These are phyloP conservation scores for Drosophila ficusphila DNA, from an alignment of 1,140 invertebrate genomes.

Conservation along the genomic window DNA sequence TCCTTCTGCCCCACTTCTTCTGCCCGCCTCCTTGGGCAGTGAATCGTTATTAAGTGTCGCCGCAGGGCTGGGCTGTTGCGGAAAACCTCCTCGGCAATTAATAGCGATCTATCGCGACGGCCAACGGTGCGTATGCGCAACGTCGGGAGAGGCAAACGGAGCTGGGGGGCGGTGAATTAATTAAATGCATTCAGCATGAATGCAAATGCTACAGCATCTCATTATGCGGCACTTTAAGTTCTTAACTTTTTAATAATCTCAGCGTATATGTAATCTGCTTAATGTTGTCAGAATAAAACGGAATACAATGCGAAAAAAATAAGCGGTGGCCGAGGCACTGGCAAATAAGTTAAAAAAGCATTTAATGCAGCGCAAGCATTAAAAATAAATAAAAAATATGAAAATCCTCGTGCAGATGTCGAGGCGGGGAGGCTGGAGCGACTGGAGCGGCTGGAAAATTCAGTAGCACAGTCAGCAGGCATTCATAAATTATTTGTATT, in stretches of 20 bases:
- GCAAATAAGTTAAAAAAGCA: conserved; percentile 64
- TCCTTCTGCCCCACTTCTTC: conserved; percentile 39
- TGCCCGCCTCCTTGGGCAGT: conserved; percentile 24
- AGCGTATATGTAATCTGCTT: conserved; percentile 58
- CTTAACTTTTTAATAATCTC: conserved; percentile 76
- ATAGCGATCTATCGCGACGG: conserved; percentile 44
- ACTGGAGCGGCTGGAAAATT: not conserved
- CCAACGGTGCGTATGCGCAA: conserved; percentile 46
- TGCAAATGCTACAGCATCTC: conserved; percentile 72
- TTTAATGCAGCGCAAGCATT: conserved; percentile 59
- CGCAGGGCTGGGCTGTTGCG: conserved; percentile 56
- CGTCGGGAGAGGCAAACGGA: conserved; percentile 10
- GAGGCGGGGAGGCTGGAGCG: not conserved
- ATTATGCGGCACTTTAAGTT: conserved; percentile 73
- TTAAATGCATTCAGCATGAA: conserved; percentile 64
- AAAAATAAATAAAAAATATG: conserved; percentile 66
- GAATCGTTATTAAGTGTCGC: conserved; percentile 70
- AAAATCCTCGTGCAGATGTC: conserved; percentile 36
- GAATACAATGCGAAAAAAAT: conserved; percentile 11
- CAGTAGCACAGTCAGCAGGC: conserved; percentile 16
- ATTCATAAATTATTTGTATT: conserved; percentile 64
- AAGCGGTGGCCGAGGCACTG: not conserved
- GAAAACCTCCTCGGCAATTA: conserved; percentile 60
- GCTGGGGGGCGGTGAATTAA: conserved; percentile 46
- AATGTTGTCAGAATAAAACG: conserved; percentile 48